phyloP scores from a whole-genome alignment of 2,797 vertebrate species.

The Ptychadena robeensis region DNA sequence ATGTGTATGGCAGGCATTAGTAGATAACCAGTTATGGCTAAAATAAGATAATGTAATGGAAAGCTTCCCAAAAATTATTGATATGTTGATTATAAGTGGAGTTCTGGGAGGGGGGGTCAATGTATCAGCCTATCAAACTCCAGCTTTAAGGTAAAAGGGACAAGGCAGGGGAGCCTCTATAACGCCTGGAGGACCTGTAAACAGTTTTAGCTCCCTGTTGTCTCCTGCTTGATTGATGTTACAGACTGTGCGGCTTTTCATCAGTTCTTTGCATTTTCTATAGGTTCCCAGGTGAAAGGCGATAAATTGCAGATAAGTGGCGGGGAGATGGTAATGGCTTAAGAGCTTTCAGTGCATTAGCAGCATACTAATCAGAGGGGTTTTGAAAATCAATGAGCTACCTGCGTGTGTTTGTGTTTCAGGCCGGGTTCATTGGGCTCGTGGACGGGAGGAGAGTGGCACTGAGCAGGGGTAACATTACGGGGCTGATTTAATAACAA shows the following conservation, averaged over 20 bases:
- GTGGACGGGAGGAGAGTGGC: background rate
- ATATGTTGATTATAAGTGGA: too few species aligned
- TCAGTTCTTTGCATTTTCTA: background rate
- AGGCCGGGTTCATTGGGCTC: background rate
- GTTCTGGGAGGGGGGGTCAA: too few species aligned
- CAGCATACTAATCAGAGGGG: background rate
- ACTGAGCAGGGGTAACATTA: background rate
- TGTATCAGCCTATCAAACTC: too few species aligned
- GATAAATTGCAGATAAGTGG: slow-evolving; percentile 22
- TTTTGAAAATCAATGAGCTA: slow-evolving; percentile 21
- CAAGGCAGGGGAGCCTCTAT: background rate
- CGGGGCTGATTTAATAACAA: background rate
- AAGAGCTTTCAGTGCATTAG: slow-evolving; percentile 9
- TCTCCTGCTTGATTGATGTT: background rate
- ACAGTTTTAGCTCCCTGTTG: background rate
- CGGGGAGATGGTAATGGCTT: background rate
- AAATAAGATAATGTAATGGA: too few species aligned
- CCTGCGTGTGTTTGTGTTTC: background rate
- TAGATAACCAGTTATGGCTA: too few species aligned
- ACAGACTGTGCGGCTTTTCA: background rate
- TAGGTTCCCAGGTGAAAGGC: slow-evolving; percentile 21
- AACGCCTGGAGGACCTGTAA: background rate
- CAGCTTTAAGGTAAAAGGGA: background rate
- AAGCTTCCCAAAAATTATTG: too few species aligned
- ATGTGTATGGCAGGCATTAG: too few species aligned